phyloP scores from a whole-genome alignment of 2,797 vertebrate species.

The Borostomias antarcticus region DNA sequence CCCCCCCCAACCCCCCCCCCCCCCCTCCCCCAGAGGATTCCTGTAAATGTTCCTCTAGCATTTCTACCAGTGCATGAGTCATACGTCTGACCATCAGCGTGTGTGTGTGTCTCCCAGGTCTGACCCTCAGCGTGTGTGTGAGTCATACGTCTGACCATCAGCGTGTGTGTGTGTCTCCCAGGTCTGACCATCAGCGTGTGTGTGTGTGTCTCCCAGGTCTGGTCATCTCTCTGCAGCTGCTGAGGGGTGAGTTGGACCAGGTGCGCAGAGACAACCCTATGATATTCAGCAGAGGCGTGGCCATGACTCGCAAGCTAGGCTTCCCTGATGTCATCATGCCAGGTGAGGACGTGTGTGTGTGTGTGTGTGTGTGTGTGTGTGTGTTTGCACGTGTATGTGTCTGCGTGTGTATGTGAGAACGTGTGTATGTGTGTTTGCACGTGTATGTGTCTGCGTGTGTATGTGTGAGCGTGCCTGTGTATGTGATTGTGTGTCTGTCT shows the following conservation, averaged over 20 bases:
- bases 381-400: background rate
- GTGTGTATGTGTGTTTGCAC: slow-evolving; percentile 4
- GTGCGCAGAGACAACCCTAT: slow-evolving; percentile 88
- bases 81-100: no score
- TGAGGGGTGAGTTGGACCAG: slow-evolving; percentile 92
- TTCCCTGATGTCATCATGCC: slow-evolving; percentile 97
- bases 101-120: no score
- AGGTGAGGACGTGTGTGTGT: slow-evolving; percentile 8
- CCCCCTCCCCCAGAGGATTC: background rate
- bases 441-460: background rate
- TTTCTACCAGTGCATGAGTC: no score
- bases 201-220: slow-evolving; percentile 80
- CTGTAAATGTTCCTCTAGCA: no score
- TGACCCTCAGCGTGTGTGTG: no score
- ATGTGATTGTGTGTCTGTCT: background rate
- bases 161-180: no score
- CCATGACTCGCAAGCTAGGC: slow-evolving; percentile 89
- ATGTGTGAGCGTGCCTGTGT: slow-evolving; percentile 3
- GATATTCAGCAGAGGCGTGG: slow-evolving; percentile 84
- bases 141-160: no score
- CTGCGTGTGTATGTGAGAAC: background rate
- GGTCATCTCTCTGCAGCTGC: slow-evolving; percentile 91
- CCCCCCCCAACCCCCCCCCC: background rate
- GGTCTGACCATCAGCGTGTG: no score
- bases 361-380: slow-evolving; percentile 14